phyloP scores from a whole-genome alignment of 1,140 invertebrate genomes.

The Halictus rubicundus region DNA sequence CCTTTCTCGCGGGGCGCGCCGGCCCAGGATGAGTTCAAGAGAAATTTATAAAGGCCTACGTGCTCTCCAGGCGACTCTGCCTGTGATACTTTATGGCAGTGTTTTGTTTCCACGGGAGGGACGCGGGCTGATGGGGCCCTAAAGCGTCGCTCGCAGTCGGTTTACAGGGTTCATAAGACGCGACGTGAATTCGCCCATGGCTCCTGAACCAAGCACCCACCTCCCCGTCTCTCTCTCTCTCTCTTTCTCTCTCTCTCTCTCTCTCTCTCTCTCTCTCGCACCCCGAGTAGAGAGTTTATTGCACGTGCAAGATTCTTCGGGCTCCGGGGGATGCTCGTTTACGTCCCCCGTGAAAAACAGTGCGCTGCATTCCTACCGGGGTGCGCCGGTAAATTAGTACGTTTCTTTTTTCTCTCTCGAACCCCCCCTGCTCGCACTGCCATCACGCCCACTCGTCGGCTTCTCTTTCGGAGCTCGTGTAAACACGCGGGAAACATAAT shows the following conservation, averaged over 20 bases:
- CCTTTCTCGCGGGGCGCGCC: constrained; percentile 19
- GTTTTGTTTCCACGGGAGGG: constrained; percentile 68
- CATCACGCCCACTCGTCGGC: neutral
- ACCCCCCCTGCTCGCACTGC: neutral
- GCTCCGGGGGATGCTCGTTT: constrained; percentile 52
- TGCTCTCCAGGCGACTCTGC: constrained; percentile 61
- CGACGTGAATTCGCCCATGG: constrained; percentile 62
- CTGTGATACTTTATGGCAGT: constrained; percentile 72
- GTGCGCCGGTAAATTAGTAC: constrained; percentile 32
- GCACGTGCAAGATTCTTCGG: constrained; percentile 57
- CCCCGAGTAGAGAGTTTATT: constrained; percentile 42
- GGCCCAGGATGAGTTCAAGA: constrained; percentile 57
- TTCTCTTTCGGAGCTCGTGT: constrained; percentile 19
- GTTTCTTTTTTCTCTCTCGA: constrained; percentile 8
- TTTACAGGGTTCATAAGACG: constrained; percentile 73
- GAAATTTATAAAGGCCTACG: constrained; percentile 79
- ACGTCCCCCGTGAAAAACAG: constrained; percentile 59
- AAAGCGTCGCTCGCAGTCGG: constrained; percentile 76
- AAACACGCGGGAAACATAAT: constrained; percentile 42
- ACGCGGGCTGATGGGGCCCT: constrained; percentile 44
- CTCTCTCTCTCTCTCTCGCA: no score
- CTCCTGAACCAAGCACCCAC: no score
- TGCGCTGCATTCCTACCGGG: constrained; percentile 35
- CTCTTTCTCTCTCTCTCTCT: no score
- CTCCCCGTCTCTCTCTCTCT: neutral